phyloP scores from a whole-genome alignment of 2,797 vertebrate genomes.

The Chaetodon trifasciatus region DNA sequence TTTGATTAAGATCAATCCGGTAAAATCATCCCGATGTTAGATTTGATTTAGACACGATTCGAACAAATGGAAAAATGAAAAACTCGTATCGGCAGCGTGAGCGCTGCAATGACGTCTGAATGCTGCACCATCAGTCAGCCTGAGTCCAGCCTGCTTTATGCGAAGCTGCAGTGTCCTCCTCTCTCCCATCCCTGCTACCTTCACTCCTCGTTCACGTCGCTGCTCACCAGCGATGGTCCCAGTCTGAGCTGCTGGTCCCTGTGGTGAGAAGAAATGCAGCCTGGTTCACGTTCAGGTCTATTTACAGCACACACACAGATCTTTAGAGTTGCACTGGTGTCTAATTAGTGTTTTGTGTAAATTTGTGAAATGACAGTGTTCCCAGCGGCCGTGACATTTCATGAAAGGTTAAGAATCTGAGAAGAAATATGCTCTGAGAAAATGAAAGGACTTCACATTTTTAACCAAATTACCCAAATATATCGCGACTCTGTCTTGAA shows the following conservation, averaged over 20 bases:
- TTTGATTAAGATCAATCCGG: too few relatives aligned
- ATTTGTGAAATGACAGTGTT: slow-evolving; percentile 28
- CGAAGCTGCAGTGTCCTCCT: not conserved
- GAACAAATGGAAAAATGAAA: too few relatives aligned
- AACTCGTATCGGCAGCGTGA: too few relatives aligned
- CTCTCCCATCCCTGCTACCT: not conserved
- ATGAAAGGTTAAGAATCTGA: not conserved
- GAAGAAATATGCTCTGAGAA: too few relatives aligned
- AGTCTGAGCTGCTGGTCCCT: too few relatives aligned
- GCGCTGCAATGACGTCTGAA: too few relatives aligned
- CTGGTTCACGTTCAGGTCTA: slow-evolving; percentile 3
- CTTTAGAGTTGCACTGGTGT: not conserved
- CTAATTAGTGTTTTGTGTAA: slow-evolving; percentile 46
- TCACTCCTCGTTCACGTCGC: not conserved
- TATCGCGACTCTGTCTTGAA: rapidly evolving
- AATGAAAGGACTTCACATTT: not conserved
- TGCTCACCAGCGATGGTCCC: not conserved
- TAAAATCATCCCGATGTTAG: not conserved
- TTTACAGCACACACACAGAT: slow-evolving; percentile 15
- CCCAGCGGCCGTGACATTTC: not conserved
- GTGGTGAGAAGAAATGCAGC: not conserved
- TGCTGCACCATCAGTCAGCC: too few relatives aligned
- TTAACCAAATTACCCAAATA: not conserved
- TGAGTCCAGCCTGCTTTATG: too few relatives aligned
- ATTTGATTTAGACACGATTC: not conserved